A percentile compares a stretch with the other conserved stretches of the same genome.
These are phyloP conservation scores for Gasteruption jaculator DNA, from an alignment of 2,888 invertebrate species.

Conservation along the genomic window DNA sequence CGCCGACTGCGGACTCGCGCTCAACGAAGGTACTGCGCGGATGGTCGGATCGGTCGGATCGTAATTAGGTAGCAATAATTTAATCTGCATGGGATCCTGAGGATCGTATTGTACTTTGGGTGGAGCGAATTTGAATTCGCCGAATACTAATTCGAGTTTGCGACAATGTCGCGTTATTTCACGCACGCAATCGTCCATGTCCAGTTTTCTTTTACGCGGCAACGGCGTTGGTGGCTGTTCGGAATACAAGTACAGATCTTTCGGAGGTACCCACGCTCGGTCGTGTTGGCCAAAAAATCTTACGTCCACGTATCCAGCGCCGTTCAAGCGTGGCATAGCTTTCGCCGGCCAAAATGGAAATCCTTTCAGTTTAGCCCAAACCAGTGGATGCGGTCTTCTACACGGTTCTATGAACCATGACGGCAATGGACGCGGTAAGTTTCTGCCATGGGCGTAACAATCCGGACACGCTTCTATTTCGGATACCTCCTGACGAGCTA, in stretches of 20 bases:
- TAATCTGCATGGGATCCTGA: conserved; percentile 43
- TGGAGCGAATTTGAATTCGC: conserved; percentile 43
- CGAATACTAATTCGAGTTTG: conserved; percentile 42
- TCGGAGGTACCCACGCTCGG: conserved; percentile 82
- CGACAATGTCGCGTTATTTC: conserved; percentile 44
- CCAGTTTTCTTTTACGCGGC: conserved; percentile 41
- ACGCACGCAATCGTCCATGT: conserved; percentile 43
- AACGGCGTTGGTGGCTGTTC: conserved; percentile 53
- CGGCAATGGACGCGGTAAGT: conserved; percentile 53
- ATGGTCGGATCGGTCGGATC: conserved; percentile 35
- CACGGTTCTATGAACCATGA: conserved; percentile 93
- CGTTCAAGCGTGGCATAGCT: conserved; percentile 68
- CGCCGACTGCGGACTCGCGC: conserved; percentile 13
- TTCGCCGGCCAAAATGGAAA: conserved; percentile 99
- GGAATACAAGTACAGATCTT: conserved; percentile 80
- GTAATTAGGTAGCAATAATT: conserved; percentile 42
- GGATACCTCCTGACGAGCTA: conserved; percentile 81
- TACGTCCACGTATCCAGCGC: conserved; percentile 73
- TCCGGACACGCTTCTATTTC: conserved; percentile 93
- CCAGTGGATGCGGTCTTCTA: conserved; percentile 80
- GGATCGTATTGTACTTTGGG: conserved; percentile 44
- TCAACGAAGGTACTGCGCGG: conserved; percentile 1
- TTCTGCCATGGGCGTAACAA: conserved; percentile 83
- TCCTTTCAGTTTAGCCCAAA: conserved; percentile 96
- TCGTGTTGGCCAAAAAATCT: conserved; percentile 95